Percentiles rank a stretch among this genome's conserved stretches.
These are phyloP conservation scores for Fragum fragum DNA, from an alignment of 2,888 invertebrate species.

Conservation along the genomic window DNA sequence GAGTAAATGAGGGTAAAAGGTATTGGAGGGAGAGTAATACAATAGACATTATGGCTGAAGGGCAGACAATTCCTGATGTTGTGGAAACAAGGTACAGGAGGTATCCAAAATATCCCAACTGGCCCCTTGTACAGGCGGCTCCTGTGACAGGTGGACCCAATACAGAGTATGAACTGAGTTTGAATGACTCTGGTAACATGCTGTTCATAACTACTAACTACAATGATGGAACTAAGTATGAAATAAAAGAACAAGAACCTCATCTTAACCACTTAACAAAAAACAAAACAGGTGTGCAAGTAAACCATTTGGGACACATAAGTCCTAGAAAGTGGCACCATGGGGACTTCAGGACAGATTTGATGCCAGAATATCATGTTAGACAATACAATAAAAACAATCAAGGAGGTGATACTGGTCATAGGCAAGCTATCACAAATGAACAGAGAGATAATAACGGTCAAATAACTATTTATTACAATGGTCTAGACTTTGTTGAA, in stretches of 20 bases:
- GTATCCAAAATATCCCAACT: slow-evolving; percentile 13
- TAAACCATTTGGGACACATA: background rate
- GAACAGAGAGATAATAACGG: slow-evolving; percentile 8
- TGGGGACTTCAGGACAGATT: background rate
- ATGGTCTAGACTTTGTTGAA: slow-evolving; percentile 13
- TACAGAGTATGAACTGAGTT: background rate
- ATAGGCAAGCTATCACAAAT: background rate
- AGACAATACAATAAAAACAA: background rate
- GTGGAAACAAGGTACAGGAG: background rate
- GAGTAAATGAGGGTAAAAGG: background rate
- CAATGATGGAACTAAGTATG: background rate
- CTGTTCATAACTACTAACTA: background rate
- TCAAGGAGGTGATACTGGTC: background rate
- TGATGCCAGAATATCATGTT: background rate
- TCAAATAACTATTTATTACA: slow-evolving; percentile 19
- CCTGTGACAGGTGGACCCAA: background rate
- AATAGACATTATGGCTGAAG: slow-evolving; percentile 5
- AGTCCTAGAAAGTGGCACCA: slow-evolving; percentile 28
- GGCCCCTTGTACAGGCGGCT: background rate
- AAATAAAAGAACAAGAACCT: too few relatives aligned
- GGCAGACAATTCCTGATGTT: slow-evolving; percentile 5
- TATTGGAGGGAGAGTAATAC: background rate
- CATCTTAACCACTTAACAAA: background rate
- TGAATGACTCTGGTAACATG: slow-evolving; percentile 3
- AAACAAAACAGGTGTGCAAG: background rate